Evolutionary conservation across 1,140 invertebrate species (phyloP).

Genomic region (Helicoverpa armigera): DNA sequence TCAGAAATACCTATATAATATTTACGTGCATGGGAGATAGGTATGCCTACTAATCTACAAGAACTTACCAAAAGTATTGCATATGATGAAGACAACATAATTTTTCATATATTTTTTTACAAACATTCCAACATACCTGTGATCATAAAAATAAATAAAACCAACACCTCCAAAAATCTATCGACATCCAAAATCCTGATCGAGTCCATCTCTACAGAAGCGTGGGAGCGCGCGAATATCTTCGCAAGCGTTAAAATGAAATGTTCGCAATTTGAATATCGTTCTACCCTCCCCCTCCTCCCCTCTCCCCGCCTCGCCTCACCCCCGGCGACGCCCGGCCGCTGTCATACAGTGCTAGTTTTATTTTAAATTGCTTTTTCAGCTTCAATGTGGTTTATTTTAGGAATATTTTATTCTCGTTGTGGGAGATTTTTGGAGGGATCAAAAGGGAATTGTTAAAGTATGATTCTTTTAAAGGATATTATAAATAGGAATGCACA

Average conservation of each 20-base stretch:
- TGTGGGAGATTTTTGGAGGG: background rate
- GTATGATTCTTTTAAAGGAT: no score
- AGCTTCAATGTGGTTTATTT: conserved; percentile 25
- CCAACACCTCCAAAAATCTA: background rate
- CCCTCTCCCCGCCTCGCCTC: conserved; percentile 12
- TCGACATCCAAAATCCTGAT: conserved; percentile 23
- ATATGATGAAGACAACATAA: no score
- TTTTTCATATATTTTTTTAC: no score
- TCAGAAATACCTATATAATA: no score
- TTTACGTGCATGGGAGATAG: no score
- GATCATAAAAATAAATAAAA: no score
- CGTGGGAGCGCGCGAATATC: conserved; percentile 83
- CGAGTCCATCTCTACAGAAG: conserved; percentile 58
- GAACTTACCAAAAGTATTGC: no score
- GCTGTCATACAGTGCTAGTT: conserved; percentile 11
- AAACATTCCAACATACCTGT: no score
- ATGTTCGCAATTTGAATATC: conserved; percentile 86
- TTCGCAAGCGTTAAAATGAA: conserved; percentile 86
- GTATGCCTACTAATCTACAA: no score
- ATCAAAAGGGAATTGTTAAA: background rate
- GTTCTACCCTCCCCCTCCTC: conserved; percentile 52
- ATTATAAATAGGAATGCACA: no score
- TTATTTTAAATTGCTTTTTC: conserved; percentile 35
- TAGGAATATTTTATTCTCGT: background rate
- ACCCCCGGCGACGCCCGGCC: conserved; percentile 9